Conservation (phyloP, 2,113 vertebrate species). For the Zootoca vivipara region DNA sequence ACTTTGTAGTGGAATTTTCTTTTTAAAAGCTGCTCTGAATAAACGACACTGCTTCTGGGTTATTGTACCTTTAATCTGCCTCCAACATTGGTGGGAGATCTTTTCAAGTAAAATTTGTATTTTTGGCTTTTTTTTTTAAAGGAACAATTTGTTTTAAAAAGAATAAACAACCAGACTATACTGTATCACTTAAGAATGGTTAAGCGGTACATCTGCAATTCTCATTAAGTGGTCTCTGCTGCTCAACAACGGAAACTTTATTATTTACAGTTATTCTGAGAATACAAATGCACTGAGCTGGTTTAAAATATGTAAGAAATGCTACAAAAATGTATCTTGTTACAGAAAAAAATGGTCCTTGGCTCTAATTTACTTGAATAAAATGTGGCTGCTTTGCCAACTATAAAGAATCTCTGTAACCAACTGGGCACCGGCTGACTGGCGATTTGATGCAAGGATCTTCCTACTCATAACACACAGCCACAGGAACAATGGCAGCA, state of each 20-base stretch:
- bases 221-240: not conserved
- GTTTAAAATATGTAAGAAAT: slow-evolving; percentile 14
- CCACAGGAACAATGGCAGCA: not conserved
- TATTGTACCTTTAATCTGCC: not conserved
- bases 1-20: not conserved
- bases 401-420: not conserved
- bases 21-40: not conserved
- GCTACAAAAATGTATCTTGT: slow-evolving; percentile 15
- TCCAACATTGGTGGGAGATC: not conserved
- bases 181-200: not conserved
- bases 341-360: not conserved
- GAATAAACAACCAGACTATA: not conserved
- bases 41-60: not conserved
- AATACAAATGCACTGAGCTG: not conserved
- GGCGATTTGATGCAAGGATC: not conserved
- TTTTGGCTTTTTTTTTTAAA: not conserved
- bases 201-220: not conserved
- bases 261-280: not conserved
- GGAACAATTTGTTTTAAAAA: not conserved
- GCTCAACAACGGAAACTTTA: not conserved
- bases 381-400: slow-evolving; percentile 8
- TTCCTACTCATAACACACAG: not conserved
- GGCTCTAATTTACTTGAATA: not conserved
- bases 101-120: not conserved
- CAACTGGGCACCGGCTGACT: slow-evolving; percentile 7